A percentile compares a stretch with the other conserved stretches of the same genome.
These are phyloP conservation scores for Brachypalpus laphriformis DNA, from an alignment of 2,888 invertebrate species.

Conservation along the genomic window DNA sequence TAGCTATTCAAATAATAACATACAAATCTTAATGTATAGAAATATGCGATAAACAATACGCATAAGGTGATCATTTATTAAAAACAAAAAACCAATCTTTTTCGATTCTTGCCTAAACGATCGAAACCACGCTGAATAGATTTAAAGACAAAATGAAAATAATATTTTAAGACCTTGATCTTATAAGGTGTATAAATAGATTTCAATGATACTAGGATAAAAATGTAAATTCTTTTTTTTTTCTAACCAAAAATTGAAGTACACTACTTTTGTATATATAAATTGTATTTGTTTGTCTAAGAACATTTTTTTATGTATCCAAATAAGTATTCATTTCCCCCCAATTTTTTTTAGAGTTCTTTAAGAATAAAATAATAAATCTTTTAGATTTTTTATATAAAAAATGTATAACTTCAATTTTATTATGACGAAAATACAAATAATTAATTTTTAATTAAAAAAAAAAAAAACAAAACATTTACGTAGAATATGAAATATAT, in stretches of 20 bases:
- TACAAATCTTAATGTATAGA: background rate
- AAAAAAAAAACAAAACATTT: background rate
- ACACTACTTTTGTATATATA: conserved; percentile 38
- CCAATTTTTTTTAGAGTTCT: conserved; percentile 14
- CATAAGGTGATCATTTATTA: conserved; percentile 31
- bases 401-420: background rate
- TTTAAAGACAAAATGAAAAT: conserved; percentile 23
- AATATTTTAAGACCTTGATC: conserved; percentile 33
- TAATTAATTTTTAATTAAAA: background rate
- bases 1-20: conserved; percentile 27
- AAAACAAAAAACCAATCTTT: conserved; percentile 21
- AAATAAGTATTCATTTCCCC: conserved; percentile 13
- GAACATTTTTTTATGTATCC: conserved; percentile 9
- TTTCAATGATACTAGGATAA: conserved; percentile 35
- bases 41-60: background rate
- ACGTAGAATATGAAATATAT: conserved; percentile 22
- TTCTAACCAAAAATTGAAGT: background rate
- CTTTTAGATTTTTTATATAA: conserved; percentile 48
- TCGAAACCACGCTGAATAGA: conserved; percentile 68
- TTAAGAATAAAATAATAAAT: conserved; percentile 28
- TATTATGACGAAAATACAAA: background rate
- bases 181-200: conserved; percentile 35
- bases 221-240: background rate
- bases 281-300: conserved; percentile 33
- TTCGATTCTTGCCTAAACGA: conserved; percentile 61